Conservation (phyloP, 2,113 vertebrate species). For the Tragelaphus scriptus region DNA sequence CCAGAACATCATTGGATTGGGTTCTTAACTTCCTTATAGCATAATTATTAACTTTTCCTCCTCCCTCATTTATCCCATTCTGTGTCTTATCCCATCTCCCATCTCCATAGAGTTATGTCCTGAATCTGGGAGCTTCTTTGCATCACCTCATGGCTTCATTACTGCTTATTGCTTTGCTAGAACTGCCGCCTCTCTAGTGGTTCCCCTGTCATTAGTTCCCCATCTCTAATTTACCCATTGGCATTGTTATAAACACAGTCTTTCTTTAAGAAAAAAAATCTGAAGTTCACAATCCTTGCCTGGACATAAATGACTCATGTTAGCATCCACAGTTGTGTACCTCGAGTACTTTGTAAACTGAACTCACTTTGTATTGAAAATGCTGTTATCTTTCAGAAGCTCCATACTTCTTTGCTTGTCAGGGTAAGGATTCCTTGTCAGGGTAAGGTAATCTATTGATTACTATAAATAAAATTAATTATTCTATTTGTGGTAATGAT, state of each 20-base stretch:
- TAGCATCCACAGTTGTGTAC: background rate
- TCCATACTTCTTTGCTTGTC: background rate
- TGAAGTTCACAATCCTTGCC: background rate
- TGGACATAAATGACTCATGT: background rate
- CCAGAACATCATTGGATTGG: background rate
- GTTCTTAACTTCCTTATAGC: background rate
- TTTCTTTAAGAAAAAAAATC: background rate
- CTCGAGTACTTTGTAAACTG: background rate
- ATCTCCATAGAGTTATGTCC: background rate
- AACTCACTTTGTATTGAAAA: conserved; percentile 9
- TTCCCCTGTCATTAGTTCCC: background rate
- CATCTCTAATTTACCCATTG: background rate
- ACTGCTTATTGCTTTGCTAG: background rate
- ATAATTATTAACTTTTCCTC: background rate
- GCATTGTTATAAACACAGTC: background rate
- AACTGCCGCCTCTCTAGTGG: background rate
- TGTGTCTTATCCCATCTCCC: background rate
- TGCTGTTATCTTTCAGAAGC: background rate
- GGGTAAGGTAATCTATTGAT: background rate
- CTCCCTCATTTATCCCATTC: background rate
- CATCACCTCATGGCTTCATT: background rate
- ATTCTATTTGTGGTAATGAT: background rate
- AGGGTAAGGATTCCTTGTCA: background rate
- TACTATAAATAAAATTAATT: background rate
- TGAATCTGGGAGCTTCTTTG: background rate